Percentiles rank a stretch among this genome's conserved stretches.
phyloP scores from a whole-genome alignment of 2,113 vertebrate genomes.

The Zeus faber region DNA sequence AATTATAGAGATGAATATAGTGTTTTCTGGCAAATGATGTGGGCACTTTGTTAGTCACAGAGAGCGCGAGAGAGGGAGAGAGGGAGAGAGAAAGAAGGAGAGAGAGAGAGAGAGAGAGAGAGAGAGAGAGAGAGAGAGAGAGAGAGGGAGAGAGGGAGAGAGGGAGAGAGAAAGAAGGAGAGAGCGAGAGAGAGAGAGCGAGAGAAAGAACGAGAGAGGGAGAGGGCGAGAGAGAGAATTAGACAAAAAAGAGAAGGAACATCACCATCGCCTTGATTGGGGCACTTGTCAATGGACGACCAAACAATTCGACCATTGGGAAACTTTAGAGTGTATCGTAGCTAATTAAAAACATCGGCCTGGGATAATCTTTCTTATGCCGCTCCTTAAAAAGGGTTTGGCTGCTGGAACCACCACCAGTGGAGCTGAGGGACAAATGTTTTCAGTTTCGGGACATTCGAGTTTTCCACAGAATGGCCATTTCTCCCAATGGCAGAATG shows the following conservation, averaged over 20 bases:
- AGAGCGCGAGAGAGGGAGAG: conserved; percentile 14
- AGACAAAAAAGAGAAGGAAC: too few relatives aligned
- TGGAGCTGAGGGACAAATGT: conserved; percentile 32
- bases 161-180: too few relatives aligned
- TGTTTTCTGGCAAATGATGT: conserved; percentile 1
- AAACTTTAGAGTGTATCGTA: conserved; percentile 39
- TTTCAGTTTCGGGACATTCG: conserved; percentile 58
- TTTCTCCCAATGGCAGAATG: too few relatives aligned
- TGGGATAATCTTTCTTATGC: conserved; percentile 57
- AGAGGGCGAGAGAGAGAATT: too few relatives aligned
- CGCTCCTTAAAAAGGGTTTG: conserved; percentile 43
- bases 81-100: conserved; percentile 1
- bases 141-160: conserved; percentile 22
- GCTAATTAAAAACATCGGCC: conserved; percentile 62
- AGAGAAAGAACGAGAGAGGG: too few relatives aligned
- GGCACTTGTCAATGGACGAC: too few relatives aligned
- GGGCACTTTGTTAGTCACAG: background rate
- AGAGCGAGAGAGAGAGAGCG: too few relatives aligned
- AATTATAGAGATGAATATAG: conserved; percentile 14
- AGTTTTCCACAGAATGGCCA: conserved; percentile 29
- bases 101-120: conserved; percentile 8
- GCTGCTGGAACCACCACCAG: conserved; percentile 35
- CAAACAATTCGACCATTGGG: too few relatives aligned
- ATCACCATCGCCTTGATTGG: too few relatives aligned
- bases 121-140: too few relatives aligned